Evolutionary conservation across 2,888 invertebrate genomes (phyloP), one percentile per base, ranked within the genome.

Genomic region (Steromphala cineraria): DNA sequence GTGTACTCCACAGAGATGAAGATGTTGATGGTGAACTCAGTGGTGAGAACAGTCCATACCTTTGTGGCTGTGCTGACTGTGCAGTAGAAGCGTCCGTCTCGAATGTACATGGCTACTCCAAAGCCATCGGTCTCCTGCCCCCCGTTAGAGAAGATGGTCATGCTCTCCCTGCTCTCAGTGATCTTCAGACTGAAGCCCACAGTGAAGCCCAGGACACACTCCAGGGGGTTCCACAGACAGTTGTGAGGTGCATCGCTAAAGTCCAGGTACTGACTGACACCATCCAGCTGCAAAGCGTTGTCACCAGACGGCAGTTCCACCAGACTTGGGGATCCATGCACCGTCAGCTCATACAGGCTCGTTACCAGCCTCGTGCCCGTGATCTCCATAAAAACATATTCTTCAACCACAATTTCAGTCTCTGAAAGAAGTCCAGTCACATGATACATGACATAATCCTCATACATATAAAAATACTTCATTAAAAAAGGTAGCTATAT

Each of bases 71-170:
- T 88, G 74, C 86, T 87, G 67, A 85, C 77, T 1, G 83, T 85
- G 31, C 83, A 67, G 77, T 78, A 80, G 56, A 79, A 83, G 53
- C 40, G 55, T 0, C 79, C 79, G n/a, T 78, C 56, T 0, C 71
- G 79, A 10, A 62, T 80, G 80, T 87, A 86, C 85, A 88, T 85
- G 24, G 88, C 84, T 36, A 88, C 82, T 71, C 88, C 88, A 78
- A 84, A 85, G 3, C 84, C 83, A 31, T 83, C 75, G 2, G 76
- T 62, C 28, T 85, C 75, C 75, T 87, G 87, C 0, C 87, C 88
- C 10, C 88, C 87, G 53, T 80, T 85, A 10, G 85, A 85, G 74
- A 89, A 85, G 52, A 89, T 85, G 79, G 86, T 86, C 83, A 85
- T 84, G 40, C 81, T 80, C 24, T 86, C 87, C 75, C 74, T 82